These are phyloP conservation scores for Lasioglossum marginatum DNA, from an alignment of 2,888 invertebrate genomes.

Conservation along the genomic window DNA sequence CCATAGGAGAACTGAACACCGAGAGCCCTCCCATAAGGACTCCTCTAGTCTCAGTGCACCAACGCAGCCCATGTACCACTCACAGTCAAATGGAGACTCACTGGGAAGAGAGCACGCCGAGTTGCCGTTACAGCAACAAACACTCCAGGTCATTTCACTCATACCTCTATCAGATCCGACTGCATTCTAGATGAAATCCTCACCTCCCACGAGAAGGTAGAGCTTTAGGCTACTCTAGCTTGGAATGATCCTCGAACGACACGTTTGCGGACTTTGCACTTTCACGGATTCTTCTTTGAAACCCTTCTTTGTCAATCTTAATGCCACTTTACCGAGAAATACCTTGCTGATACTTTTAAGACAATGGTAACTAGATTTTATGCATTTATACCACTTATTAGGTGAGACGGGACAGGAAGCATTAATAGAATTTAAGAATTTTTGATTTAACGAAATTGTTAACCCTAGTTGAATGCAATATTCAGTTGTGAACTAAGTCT, in stretches of 20 bases:
- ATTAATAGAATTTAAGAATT: no score
- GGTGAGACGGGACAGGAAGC: no score
- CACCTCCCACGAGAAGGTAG: slow-evolving; percentile 42
- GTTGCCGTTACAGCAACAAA: slow-evolving; percentile 77
- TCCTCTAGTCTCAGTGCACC: slow-evolving; percentile 76
- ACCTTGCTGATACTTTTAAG: not conserved
- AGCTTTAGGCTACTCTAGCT: slow-evolving; percentile 53
- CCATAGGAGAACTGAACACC: slow-evolving; percentile 76
- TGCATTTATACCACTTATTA: not conserved
- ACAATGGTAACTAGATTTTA: not conserved
- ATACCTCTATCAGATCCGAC: slow-evolving; percentile 15
- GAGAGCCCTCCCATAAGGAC: slow-evolving; percentile 79
- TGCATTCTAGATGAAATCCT: slow-evolving; percentile 56
- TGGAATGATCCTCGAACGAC: slow-evolving; percentile 55
- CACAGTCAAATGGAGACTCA: slow-evolving; percentile 87
- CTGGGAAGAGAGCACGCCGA: slow-evolving; percentile 88
- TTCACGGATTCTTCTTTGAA: not conserved
- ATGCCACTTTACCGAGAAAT: not conserved
- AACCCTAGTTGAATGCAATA: not conserved
- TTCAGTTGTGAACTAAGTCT: not conserved
- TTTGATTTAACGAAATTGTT: no score
- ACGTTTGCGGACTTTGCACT: slow-evolving; percentile 43
- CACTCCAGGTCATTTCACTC: slow-evolving; percentile 77
- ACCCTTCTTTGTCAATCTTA: not conserved
- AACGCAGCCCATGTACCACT: slow-evolving; percentile 76